Base-by-base conservation (phyloP, 2,113 vertebrate species). In the Passer domesticus region DNA sequence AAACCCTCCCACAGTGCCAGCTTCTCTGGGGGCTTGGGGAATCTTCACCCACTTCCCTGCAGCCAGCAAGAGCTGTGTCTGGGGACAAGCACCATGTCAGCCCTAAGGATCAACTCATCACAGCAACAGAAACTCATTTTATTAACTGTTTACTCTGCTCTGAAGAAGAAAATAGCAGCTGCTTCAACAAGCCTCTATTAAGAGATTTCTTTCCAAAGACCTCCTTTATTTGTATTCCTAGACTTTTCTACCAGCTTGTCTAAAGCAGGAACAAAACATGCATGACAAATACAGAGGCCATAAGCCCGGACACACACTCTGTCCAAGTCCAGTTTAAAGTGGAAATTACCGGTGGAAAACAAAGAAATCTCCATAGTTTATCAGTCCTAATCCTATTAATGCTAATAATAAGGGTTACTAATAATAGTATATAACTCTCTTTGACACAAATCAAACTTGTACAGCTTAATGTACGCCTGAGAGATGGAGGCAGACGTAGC, bases 131-230 rank as follows among this genome's bases (percentile, higher is more conserved):
- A 90, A n/a, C 2, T 81, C 77, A 91, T 92, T 96, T 94, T 96
- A 92, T 96, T 95, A 97, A 87, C 75, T 92, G 30, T 67, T 87
- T 89, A 28, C 70, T 92, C 44, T 69, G 43, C 68, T 89, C 74
- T 68, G 52, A 87, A 84, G 0, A 5, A 80, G 68, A 92, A 73
- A 97, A 86, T 66, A 96, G 56, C 90, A 94, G 74, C 75, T 92
- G 19, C 93, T 97, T 90, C 92, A 91, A 77, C 64, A 94, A 96
- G 64, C 8, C 31, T 82, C 86, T 85, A 69, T 83, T 68, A 87
- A 97, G 76, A 23, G 77, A 69, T 87, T 86, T 87, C 63, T 82
- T 91, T 93, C 64, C 88, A 92, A 89, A 86, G 69, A 35, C 35
- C 4, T 21, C 31, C 90, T 73, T 28, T 69, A 83, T 90, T 85